Evolutionary conservation across 2,113 vertebrate genomes (phyloP).

Genomic region (Bettongia penicillata): DNA sequence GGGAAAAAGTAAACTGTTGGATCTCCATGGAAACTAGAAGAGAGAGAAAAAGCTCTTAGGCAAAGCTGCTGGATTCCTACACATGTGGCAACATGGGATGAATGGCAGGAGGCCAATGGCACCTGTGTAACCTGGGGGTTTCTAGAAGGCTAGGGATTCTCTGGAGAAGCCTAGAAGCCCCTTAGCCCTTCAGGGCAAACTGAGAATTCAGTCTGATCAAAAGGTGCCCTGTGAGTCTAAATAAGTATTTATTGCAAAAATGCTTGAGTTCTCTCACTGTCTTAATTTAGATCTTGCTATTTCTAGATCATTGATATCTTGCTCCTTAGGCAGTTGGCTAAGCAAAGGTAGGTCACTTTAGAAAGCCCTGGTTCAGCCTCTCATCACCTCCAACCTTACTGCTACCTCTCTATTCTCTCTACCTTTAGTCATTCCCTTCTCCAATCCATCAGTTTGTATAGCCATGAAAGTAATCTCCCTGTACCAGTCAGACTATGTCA

Average conservation of each 20-base stretch:
- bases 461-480: not conserved
- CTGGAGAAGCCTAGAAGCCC: not conserved
- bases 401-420: not conserved
- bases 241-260: not conserved
- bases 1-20: slow-evolving; percentile 76
- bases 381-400: not conserved
- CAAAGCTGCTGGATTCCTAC: slow-evolving; percentile 58
- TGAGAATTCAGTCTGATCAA: not conserved
- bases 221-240: not conserved
- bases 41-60: slow-evolving; percentile 21
- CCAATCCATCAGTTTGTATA: too few relatives aligned
- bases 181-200: not conserved
- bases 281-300: not conserved
- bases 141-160: not conserved
- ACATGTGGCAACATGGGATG: slow-evolving; percentile 36
- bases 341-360: not conserved
- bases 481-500: not conserved
- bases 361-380: not conserved
- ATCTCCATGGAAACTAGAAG: slow-evolving; percentile 82
- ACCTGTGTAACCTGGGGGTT: slow-evolving; percentile 1
- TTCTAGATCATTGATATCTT: not conserved
- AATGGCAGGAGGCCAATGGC: not conserved
- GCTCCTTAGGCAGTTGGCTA: not conserved
- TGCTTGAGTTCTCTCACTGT: not conserved
- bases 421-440: not conserved